Evolutionary conservation across 2,113 vertebrate species (phyloP).

Genomic region (Mola mola): DNA sequence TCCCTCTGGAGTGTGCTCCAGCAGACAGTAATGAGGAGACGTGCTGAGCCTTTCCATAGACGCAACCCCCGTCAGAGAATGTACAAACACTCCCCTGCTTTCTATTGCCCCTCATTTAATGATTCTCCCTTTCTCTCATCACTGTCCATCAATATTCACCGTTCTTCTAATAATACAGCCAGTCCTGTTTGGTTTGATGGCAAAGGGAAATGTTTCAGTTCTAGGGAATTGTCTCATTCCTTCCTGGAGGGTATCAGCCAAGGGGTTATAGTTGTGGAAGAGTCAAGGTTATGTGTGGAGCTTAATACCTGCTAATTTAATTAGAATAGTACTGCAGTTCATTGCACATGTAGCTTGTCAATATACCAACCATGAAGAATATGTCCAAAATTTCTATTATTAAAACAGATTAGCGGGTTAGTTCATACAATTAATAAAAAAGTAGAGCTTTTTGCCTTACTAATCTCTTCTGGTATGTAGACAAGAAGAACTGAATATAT

Average conservation of each 20-base stretch:
- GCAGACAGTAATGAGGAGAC: conserved; percentile 59
- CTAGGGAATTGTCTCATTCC: conserved; percentile 39
- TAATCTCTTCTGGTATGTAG: too few relatives aligned
- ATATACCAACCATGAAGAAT: conserved; percentile 7
- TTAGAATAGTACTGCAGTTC: conserved; percentile 52
- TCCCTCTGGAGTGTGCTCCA: conserved; percentile 30
- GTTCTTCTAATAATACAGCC: conserved; percentile 52
- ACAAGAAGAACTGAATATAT: too few relatives aligned
- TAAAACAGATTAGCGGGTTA: too few relatives aligned
- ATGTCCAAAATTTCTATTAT: not conserved
- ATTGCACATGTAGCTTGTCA: conserved; percentile 2
- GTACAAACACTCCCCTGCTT: conserved; percentile 29
- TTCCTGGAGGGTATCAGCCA: conserved; percentile 55
- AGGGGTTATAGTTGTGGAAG: conserved; percentile 50
- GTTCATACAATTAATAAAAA: too few relatives aligned
- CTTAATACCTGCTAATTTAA: conserved; percentile 44
- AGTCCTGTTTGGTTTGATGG: conserved; percentile 44
- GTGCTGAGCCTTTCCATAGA: conserved; percentile 33
- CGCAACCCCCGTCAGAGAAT: conserved; percentile 20
- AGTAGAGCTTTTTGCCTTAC: too few relatives aligned
- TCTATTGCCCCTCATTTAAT: conserved; percentile 44
- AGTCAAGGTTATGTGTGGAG: conserved; percentile 59
- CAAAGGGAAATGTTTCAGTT: conserved; percentile 52
- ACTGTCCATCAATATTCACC: conserved; percentile 64
- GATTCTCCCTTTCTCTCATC: conserved; percentile 51